Percentiles rank a stretch among this genome's conserved stretches.
phyloP scores from a whole-genome alignment of 1,140 invertebrate genomes.

The Polypedilum vanderplanki region DNA sequence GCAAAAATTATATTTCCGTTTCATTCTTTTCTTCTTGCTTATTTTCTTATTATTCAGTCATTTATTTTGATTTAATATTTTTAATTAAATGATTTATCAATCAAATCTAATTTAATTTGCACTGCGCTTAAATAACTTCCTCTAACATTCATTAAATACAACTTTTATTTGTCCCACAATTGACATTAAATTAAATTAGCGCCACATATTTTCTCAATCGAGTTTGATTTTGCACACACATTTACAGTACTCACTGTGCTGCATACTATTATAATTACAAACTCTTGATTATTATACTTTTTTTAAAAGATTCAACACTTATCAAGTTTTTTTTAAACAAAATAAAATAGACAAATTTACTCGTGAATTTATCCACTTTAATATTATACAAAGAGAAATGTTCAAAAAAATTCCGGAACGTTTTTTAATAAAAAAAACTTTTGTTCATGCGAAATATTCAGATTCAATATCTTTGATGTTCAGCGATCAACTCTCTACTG shows the following conservation, averaged over 20 bases:
- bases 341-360: not conserved
- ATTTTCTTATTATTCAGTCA: no score
- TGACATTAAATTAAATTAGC: not conserved
- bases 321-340: not conserved
- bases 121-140: not conserved
- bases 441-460: not conserved
- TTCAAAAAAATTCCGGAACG: not conserved
- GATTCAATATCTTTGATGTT: constrained; percentile 23
- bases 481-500: constrained; percentile 27
- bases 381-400: not conserved
- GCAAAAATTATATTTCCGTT: no score
- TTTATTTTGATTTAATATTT: no score
- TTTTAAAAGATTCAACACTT: not conserved
- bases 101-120: constrained; percentile 24
- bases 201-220: no score
- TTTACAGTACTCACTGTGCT: no score
- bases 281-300: not conserved
- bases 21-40: no score
- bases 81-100: not conserved
- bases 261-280: no score
- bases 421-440: not conserved
- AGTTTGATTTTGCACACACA: no score
- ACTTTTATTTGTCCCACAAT: constrained; percentile 17
- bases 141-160: constrained; percentile 18
- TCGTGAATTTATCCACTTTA: not conserved